Conservation (phyloP, 2,888 invertebrate genomes). For the Gymnoscelis rufifasciata region DNA sequence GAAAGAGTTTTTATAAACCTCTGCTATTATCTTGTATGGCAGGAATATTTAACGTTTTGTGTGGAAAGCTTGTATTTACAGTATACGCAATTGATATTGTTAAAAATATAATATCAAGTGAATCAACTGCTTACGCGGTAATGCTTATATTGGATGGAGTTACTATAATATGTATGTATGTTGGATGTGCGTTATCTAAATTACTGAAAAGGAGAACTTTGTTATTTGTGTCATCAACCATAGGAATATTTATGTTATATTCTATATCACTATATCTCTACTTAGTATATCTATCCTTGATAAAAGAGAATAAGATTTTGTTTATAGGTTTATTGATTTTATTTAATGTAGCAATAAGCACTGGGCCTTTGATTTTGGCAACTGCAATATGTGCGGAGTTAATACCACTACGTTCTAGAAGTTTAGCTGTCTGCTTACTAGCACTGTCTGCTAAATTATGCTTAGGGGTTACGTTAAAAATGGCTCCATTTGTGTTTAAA, state of each 20-base stretch:
- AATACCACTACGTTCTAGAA: conserved; percentile 35
- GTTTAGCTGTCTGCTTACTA: conserved; percentile 28
- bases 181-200: conserved; percentile 32
- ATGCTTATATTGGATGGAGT: conserved; percentile 49
- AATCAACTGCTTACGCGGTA: conserved; percentile 39
- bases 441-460: conserved; percentile 17
- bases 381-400: conserved; percentile 35
- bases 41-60: conserved; percentile 26
- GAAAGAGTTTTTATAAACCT: conserved; percentile 41
- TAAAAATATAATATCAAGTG: conserved; percentile 39
- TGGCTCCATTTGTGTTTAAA: conserved; percentile 35
- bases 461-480: conserved; percentile 30
- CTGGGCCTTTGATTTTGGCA: conserved; percentile 38
- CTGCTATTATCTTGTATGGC: conserved; percentile 27
- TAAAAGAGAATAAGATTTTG: conserved; percentile 33
- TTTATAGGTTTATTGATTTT: conserved; percentile 30
- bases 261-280: conserved; percentile 35
- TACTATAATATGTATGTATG: conserved; percentile 41
- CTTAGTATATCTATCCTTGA: conserved; percentile 27
- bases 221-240: conserved; percentile 30
- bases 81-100: conserved; percentile 46
- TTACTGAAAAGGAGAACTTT: conserved; percentile 34
- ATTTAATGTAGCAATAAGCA: conserved; percentile 38
- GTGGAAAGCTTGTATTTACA: conserved; percentile 43
- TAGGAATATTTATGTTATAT: conserved; percentile 32